Conservation (phyloP, 2,888 invertebrate genomes). For the Pterobdella sp. region DNA sequence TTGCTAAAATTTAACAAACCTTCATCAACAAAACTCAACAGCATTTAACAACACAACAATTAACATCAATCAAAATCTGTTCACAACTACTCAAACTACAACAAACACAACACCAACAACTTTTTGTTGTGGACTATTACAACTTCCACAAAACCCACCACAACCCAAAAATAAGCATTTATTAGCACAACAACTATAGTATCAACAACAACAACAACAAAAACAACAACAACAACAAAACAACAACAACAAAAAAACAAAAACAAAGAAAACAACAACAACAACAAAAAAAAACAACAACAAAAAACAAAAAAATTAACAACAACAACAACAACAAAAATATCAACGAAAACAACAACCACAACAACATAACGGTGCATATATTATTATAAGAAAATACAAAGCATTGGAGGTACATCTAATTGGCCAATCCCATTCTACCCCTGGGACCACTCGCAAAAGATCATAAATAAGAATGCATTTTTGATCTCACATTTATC, state of each 20-base stretch:
- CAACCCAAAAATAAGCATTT: too few relatives aligned
- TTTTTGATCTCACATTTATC: constrained; percentile 14
- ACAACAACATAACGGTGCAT: neutral
- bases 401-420: neutral
- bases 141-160: too few relatives aligned
- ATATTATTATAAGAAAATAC: too few relatives aligned
- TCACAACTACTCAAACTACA: too few relatives aligned
- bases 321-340: neutral
- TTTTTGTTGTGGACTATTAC: too few relatives aligned
- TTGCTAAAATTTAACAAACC: too few relatives aligned
- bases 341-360: neutral
- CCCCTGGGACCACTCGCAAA: constrained; percentile 10
- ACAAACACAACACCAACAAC: too few relatives aligned
- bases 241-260: neutral
- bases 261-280: neutral
- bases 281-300: neutral
- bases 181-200: too few relatives aligned
- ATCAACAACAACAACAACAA: too few relatives aligned
- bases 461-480: constrained; percentile 13
- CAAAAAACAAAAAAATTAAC: neutral
- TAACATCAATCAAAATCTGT: too few relatives aligned
- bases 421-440: constrained; percentile 1
- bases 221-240: neutral
- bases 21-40: too few relatives aligned
- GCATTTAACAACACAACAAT: too few relatives aligned